These are phyloP conservation scores for Orchestia grillus DNA, from an alignment of 1,140 invertebrate genomes.

Conservation along the genomic window DNA sequence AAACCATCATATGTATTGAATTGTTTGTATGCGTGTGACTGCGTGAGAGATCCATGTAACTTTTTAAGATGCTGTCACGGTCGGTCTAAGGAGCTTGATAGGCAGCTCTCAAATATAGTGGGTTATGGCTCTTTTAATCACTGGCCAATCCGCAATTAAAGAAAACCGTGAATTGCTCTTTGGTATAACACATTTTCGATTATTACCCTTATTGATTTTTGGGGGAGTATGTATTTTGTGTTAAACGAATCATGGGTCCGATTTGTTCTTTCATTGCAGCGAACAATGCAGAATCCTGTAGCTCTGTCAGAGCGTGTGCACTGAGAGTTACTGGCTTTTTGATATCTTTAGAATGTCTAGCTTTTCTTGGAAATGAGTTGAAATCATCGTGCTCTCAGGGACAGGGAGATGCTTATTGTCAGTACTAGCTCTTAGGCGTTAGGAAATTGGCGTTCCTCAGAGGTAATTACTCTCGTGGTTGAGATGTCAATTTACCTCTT, in stretches of 20 bases:
- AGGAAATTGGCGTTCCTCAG: neutral
- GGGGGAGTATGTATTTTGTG: neutral
- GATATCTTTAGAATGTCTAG: neutral
- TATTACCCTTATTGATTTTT: neutral
- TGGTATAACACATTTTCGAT: neutral
- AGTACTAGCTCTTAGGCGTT: no score
- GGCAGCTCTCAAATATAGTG: neutral
- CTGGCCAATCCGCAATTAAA: neutral
- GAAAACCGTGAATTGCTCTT: neutral
- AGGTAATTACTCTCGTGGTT: neutral
- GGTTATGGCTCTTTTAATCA: neutral
- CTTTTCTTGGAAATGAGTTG: neutral
- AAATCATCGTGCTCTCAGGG: no score
- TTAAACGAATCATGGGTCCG: neutral
- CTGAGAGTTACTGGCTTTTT: neutral
- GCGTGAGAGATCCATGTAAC: neutral
- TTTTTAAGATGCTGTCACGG: neutral
- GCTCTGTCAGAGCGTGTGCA: neutral
- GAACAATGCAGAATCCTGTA: neutral
- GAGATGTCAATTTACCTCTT: neutral
- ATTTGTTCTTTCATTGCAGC: neutral
- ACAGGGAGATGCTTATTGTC: no score
- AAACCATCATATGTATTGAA: neutral
- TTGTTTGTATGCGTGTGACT: conserved; percentile 8
- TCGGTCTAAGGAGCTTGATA: neutral